These are phyloP conservation scores for Antigone vipio DNA, from an alignment of 2,113 vertebrate genomes.

Conservation along the genomic window DNA sequence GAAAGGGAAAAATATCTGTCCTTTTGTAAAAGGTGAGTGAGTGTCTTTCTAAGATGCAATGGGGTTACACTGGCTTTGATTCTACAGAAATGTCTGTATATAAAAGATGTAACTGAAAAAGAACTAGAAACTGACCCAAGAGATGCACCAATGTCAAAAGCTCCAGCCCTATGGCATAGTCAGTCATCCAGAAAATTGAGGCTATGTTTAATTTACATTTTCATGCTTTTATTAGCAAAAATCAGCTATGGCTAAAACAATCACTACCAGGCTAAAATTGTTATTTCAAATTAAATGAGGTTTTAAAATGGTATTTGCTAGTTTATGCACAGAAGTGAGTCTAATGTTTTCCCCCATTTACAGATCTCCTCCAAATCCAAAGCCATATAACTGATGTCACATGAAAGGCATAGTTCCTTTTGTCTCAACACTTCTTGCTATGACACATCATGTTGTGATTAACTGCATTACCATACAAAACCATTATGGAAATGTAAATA, in stretches of 20 bases:
- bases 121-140: neutral
- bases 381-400: neutral
- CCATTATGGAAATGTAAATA: neutral
- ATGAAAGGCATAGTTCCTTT: neutral
- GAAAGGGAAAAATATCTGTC: neutral
- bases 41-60: neutral
- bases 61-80: neutral
- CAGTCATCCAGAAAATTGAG: slow-evolving; percentile 45
- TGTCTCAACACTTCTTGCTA: neutral
- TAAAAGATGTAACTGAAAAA: neutral
- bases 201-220: slow-evolving; percentile 50
- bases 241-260: neutral
- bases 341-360: neutral
- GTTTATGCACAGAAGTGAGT: neutral
- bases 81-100: neutral
- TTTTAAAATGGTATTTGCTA: slow-evolving; percentile 11
- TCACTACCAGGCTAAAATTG: neutral
- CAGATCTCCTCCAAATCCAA: neutral
- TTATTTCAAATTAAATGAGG: slow-evolving; percentile 15
- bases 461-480: neutral
- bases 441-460: neutral
- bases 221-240: slow-evolving; percentile 57
- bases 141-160: slow-evolving; percentile 1
- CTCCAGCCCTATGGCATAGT: slow-evolving; percentile 27
- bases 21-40: neutral